Conservation (phyloP, 2,113 vertebrate species). For the Orthonyx spaldingii region DNA sequence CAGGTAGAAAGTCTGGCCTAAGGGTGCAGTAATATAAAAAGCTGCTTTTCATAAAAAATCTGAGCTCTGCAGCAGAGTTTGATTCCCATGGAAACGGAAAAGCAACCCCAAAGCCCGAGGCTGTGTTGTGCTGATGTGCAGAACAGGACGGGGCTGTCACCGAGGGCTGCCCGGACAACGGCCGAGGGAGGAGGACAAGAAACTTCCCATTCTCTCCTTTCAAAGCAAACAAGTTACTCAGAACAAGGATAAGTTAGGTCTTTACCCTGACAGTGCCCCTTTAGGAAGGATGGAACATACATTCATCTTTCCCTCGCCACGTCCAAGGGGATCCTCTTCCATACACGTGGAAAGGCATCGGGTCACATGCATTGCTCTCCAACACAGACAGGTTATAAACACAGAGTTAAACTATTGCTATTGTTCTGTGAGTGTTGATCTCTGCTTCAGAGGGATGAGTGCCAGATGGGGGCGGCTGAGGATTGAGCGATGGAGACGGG, state of each 20-base stretch:
- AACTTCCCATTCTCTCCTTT: neutral
- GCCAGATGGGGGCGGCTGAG: constrained; percentile 44
- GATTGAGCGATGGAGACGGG: neutral
- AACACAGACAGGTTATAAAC: constrained; percentile 24
- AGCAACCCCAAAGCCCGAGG: neutral
- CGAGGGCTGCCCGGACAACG: neutral
- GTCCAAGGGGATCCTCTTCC: neutral
- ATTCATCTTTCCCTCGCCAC: neutral
- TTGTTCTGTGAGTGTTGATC: constrained; percentile 62
- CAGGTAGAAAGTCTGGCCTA: constrained; percentile 14
- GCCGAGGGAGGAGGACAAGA: neutral
- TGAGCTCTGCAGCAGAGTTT: neutral
- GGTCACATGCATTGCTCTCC: constrained; percentile 35
- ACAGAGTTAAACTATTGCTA: constrained; percentile 75
- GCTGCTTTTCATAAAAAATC: constrained; percentile 25
- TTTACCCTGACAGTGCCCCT: constrained; percentile 36
- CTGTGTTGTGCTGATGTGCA: neutral
- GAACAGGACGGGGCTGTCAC: neutral
- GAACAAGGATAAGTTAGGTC: neutral
- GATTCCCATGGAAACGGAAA: constrained; percentile 9
- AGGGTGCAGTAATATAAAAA: neutral
- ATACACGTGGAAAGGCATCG: neutral
- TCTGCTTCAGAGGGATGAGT: constrained; percentile 34
- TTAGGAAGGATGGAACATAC: neutral
- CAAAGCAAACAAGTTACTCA: neutral